Conservation (phyloP, 2,797 vertebrate species). For the Macropus fuliginosus region DNA sequence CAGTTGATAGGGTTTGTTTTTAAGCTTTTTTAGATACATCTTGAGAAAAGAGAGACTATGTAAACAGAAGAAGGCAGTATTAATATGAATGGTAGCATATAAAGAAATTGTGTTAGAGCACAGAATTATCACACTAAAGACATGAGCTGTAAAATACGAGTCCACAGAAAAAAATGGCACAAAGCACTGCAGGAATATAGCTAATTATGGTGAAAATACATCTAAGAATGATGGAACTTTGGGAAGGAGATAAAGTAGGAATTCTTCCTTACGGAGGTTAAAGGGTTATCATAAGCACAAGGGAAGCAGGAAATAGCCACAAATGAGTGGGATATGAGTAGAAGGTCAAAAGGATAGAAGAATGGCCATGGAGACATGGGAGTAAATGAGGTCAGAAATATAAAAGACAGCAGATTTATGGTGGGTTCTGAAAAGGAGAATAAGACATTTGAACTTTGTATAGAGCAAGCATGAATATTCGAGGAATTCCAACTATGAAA, state of each 20-base stretch:
- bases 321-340: neutral
- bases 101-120: neutral
- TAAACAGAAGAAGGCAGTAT: neutral
- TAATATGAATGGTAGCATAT: neutral
- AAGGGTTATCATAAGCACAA: slow-evolving; percentile 6
- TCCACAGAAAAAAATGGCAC: neutral
- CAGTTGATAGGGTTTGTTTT: neutral
- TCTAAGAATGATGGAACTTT: slow-evolving; percentile 8
- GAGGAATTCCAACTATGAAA: slow-evolving; percentile 5
- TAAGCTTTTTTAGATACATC: neutral
- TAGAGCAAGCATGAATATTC: neutral
- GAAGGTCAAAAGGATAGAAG: neutral
- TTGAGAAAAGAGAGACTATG: neutral
- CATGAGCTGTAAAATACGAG: neutral
- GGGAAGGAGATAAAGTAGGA: neutral
- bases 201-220: slow-evolving; percentile 1
- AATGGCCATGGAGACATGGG: neutral
- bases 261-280: neutral
- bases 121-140: neutral
- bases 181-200: neutral
- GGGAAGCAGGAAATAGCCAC: slow-evolving; percentile 3
- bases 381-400: slow-evolving; percentile 12
- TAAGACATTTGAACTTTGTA: slow-evolving; percentile 3
- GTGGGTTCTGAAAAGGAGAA: slow-evolving; percentile 7
- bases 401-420: neutral